Percentiles rank a stretch among this genome's conserved stretches.
Conservation (phyloP, 2,888 invertebrate genomes). For the Stictocephala bisonia region DNA sequence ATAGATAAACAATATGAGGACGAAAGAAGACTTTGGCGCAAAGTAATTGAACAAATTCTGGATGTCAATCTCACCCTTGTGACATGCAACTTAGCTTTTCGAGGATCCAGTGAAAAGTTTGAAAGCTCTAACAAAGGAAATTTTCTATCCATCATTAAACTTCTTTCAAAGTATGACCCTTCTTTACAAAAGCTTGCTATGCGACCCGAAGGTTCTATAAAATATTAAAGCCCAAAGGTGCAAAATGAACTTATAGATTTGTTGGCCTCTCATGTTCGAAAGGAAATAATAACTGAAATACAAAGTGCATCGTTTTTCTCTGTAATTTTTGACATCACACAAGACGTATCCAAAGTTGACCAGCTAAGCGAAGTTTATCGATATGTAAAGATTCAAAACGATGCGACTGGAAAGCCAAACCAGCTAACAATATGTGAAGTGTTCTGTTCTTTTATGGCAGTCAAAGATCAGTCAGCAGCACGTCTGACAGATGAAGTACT, state of each 20-base stretch:
- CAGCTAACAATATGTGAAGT: neutral
- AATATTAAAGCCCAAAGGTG: conserved; percentile 47
- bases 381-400: neutral
- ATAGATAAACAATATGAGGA: too few species aligned
- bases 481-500: neutral
- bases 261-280: conserved; percentile 33
- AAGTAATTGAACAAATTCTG: neutral
- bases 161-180: conserved; percentile 7
- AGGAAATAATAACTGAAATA: conserved; percentile 4
- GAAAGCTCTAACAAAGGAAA: too few species aligned
- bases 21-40: too few species aligned
- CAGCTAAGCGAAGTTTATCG: conserved; percentile 2
- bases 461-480: conserved; percentile 2
- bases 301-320: neutral
- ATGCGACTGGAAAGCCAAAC: neutral
- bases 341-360: conserved; percentile 44
- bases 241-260: conserved; percentile 47
- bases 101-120: neutral
- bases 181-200: neutral
- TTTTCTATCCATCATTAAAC: neutral
- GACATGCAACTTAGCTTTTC: conserved; percentile 5
- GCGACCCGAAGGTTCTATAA: neutral
- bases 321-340: conserved; percentile 7
- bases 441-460: neutral
- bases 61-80: neutral